Evolutionary conservation across 35 echinoderm and acorn worm genomes (phyloP), one percentile per base, ranked within the genome.

Genomic region (Ophioderma brevispina): DNA sequence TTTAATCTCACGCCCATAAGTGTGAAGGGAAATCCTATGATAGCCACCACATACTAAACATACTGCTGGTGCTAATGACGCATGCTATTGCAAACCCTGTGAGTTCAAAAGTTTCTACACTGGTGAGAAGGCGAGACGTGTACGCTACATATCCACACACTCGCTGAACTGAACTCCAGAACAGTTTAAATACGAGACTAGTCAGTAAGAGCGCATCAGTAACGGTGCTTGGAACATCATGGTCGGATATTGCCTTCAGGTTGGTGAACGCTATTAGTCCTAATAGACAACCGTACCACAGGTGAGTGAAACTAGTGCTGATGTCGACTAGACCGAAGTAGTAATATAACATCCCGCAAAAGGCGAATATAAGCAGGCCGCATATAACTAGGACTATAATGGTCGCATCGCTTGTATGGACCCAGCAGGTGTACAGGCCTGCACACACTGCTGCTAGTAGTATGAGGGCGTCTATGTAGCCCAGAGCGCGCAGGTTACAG

Each of bases 201-300:
- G 50, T 87, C 13, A 93, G 42, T 13, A 99, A 80, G 31, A 99
- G 40, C 0, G 81, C 91, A 28, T 93, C 81, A 31, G 91, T 93
- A 25, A 95, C 87, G 33, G 70, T 93, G 34, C 55, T 86, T 13
- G 80, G 85, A 17, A 40, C 37, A 55, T 90, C 87, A 35, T 35
- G 75, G 19, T 78, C 82, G n/a, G 63, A 40, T 33, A 32, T 75
- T 1, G 46, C 40, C 75, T 81, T 28, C 21, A 76, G 32, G 46
- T 93, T 63, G 30, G 86, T 88, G 76, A 95, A 99, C 5, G 93
- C 86, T 56, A 95, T 99, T 19, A 99, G 75, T 3, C 97, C 97
- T 23, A 99, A 90, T 31, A 99, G 77, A 76, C 97, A 99, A 4
- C 97, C 97, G 37, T 85, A 92, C 97, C 97, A 99, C 1, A 99